These are phyloP conservation scores for Muschampia plurimacula DNA, from an alignment of 2,888 invertebrate species.

Conservation along the genomic window DNA sequence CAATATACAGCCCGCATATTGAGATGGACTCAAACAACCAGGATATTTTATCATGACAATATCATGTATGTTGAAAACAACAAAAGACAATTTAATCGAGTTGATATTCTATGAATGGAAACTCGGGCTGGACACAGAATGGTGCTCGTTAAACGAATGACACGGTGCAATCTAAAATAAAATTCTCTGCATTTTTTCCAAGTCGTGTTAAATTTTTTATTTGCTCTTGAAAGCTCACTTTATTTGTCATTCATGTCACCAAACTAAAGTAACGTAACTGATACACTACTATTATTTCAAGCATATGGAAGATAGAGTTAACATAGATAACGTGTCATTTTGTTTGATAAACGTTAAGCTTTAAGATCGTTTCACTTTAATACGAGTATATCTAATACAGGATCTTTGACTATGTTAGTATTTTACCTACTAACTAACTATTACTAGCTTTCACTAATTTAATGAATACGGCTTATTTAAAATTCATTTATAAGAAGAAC, in stretches of 20 bases:
- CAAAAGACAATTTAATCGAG: constrained; percentile 38
- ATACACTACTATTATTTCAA: no score
- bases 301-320: no score
- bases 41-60: constrained; percentile 26
- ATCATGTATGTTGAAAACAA: constrained; percentile 34
- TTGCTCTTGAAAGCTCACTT: not conserved
- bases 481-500: no score
- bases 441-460: no score
- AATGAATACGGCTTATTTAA: no score
- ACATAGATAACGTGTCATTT: no score
- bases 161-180: constrained; percentile 25
- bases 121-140: constrained; percentile 14
- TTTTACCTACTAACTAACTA: no score
- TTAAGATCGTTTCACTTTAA: no score
- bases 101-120: constrained; percentile 41
- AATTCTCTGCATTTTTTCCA: constrained; percentile 56
- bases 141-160: constrained; percentile 19
- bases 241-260: not conserved
- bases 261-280: not conserved
- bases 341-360: no score
- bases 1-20: constrained; percentile 20
- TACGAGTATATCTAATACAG: no score
- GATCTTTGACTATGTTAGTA: no score
- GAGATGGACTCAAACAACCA: constrained; percentile 17
- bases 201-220: not conserved